Conservation (phyloP, 2,113 vertebrate genomes). For the Lampris incognitus region DNA sequence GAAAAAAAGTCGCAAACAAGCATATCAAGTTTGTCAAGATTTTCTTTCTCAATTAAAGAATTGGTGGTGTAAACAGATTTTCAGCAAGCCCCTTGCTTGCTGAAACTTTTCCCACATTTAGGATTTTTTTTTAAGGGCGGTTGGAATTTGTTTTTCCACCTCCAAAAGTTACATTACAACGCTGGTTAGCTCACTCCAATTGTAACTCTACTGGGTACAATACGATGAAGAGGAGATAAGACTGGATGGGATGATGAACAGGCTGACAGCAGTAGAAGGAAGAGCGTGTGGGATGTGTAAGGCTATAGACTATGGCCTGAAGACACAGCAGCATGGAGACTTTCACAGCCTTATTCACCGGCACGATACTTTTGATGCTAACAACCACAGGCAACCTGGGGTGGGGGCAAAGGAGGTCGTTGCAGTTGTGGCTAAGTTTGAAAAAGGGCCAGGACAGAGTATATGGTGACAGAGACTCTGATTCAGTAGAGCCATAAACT, state of each 20-base stretch:
- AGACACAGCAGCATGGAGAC: slow-evolving; percentile 25
- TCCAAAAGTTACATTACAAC: no score
- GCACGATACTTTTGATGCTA: slow-evolving; percentile 37
- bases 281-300: slow-evolving; percentile 21
- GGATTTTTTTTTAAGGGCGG: no score
- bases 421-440: slow-evolving; percentile 23
- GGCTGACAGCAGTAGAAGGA: slow-evolving; percentile 29
- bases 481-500: slow-evolving; percentile 5
- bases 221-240: no score
- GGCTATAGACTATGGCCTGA: slow-evolving; percentile 33
- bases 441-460: slow-evolving; percentile 20
- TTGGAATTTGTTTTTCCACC: no score
- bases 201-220: no score
- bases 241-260: not conserved
- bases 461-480: slow-evolving; percentile 12
- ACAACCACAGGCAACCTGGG: slow-evolving; percentile 41
- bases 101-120: no score
- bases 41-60: no score
- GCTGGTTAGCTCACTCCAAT: no score
- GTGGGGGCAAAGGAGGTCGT: slow-evolving; percentile 24
- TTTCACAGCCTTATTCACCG: slow-evolving; percentile 46
- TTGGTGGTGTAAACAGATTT: no score
- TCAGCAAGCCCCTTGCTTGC: no score
- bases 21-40: no score
- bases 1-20: no score